phyloP scores from a whole-genome alignment of 2,113 vertebrate genomes.

The Engystomops pustulosus region DNA sequence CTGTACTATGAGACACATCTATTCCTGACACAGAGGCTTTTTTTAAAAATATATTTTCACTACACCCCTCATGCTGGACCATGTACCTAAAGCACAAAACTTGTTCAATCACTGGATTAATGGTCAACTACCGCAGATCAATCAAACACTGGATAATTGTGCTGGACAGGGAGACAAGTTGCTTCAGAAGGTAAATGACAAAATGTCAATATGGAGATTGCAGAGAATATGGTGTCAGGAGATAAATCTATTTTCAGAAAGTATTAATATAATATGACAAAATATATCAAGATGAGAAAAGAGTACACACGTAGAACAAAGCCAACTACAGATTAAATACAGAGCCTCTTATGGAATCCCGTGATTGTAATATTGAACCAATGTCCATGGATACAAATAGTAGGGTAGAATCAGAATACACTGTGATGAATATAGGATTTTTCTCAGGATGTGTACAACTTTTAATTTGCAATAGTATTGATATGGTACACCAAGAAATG shows the following conservation, averaged over 20 bases:
- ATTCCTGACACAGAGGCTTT: no score
- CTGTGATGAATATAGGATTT: no score
- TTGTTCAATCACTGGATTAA: neutral
- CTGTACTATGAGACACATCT: no score
- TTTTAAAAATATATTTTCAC: no score
- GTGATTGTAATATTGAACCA: neutral
- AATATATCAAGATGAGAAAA: constrained; percentile 19
- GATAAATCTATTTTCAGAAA: constrained; percentile 26
- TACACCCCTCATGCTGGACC: neutral
- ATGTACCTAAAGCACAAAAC: neutral
- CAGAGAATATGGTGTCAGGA: constrained; percentile 12
- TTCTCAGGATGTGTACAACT: neutral
- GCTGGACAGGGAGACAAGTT: neutral
- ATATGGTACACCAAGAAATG: neutral
- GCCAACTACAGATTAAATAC: neutral
- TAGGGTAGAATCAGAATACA: no score
- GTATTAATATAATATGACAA: constrained; percentile 15
- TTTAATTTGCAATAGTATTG: neutral
- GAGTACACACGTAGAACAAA: neutral
- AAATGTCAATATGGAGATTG: constrained; percentile 37
- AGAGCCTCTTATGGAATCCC: neutral
- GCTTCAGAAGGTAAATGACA: constrained; percentile 18
- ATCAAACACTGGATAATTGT: neutral
- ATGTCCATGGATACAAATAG: neutral
- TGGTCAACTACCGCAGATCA: neutral